Conservation (phyloP, 2,113 vertebrate genomes). For the Oryctolagus cuniculus region DNA sequence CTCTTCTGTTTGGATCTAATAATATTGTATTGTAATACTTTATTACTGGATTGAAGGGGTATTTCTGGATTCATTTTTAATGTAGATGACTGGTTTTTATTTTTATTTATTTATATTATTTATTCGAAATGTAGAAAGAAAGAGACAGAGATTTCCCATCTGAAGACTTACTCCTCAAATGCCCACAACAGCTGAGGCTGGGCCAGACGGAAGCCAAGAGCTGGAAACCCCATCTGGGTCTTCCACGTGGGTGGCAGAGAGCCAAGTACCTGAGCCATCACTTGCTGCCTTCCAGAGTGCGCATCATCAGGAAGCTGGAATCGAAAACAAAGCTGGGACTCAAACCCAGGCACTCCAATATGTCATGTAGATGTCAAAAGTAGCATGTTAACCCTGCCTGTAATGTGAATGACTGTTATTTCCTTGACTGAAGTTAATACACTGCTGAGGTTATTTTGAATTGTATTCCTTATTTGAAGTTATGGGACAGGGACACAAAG, state of each 20-base stretch:
- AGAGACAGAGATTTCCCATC: too few relatives aligned
- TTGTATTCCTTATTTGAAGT: constrained; percentile 49
- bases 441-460: neutral
- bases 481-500: constrained; percentile 33
- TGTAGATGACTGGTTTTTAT: neutral
- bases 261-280: too few relatives aligned
- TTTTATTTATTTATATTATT: neutral
- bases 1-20: constrained; percentile 44
- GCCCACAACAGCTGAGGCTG: neutral
- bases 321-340: too few relatives aligned
- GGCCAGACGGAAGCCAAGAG: too few relatives aligned
- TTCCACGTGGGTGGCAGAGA: too few relatives aligned
- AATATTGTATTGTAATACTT: neutral
- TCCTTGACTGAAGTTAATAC: constrained; percentile 53
- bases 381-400: too few relatives aligned
- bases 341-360: too few relatives aligned
- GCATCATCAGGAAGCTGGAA: too few relatives aligned
- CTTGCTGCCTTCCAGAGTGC: too few relatives aligned
- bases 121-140: neutral
- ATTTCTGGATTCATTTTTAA: constrained; percentile 67
- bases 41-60: constrained; percentile 52
- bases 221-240: too few relatives aligned
- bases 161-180: too few relatives aligned
- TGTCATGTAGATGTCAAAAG: too few relatives aligned
- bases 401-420: constrained; percentile 13